A percentile compares a stretch with the other conserved stretches of the same genome.
These are phyloP conservation scores for Galerucella calmariensis DNA, from an alignment of 2,888 invertebrate species.

Conservation along the genomic window DNA sequence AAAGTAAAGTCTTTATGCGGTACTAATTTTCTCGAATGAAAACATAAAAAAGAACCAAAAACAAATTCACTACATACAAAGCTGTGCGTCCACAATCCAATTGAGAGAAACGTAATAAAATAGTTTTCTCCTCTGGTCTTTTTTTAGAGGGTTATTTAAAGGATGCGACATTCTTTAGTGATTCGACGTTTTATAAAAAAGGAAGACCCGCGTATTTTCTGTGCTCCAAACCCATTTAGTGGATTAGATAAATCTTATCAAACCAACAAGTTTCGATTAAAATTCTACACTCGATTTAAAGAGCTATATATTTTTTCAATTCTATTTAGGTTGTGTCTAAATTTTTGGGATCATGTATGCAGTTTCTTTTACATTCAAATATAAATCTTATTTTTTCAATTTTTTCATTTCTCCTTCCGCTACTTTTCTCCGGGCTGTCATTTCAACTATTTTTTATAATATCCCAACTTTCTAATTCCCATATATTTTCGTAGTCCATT, in stretches of 20 bases:
- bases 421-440: no score
- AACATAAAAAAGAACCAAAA: neutral
- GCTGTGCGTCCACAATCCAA: neutral
- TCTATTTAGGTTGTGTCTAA: no score
- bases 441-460: no score
- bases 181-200: constrained; percentile 9
- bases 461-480: no score
- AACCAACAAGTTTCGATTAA: no score
- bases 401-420: no score
- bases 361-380: no score
- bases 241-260: constrained; percentile 10
- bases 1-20: neutral
- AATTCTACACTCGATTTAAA: no score
- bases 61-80: neutral
- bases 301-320: no score
- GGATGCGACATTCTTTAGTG: constrained; percentile 30
- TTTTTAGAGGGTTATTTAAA: constrained; percentile 33
- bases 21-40: neutral
- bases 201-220: neutral
- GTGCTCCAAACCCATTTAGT: constrained; percentile 9
- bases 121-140: constrained; percentile 25
- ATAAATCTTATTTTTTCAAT: no score
- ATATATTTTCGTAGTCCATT: no score
- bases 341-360: no score
- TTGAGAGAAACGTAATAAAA: constrained; percentile 9